Conservation (phyloP, 2,797 vertebrate species). For the Huso huso region DNA sequence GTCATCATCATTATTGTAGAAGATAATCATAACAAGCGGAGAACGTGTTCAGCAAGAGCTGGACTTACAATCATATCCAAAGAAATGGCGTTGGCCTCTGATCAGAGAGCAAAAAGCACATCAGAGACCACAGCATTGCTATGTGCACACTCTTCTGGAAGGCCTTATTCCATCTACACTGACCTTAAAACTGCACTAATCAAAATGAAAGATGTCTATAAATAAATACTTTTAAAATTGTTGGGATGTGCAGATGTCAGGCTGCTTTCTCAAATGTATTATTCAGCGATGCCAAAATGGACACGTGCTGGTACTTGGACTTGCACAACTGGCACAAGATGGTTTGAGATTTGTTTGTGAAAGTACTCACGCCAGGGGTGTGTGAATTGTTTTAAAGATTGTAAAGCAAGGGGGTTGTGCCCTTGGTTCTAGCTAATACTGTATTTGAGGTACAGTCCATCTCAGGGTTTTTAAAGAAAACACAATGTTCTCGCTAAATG, state of each 20-base stretch:
- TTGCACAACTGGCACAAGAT: constrained; percentile 4
- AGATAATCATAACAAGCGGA: constrained; percentile 18
- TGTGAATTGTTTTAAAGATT: constrained; percentile 48
- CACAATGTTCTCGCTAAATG: constrained; percentile 17
- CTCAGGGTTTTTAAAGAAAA: constrained; percentile 75
- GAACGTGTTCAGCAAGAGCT: background rate
- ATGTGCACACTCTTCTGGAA: background rate
- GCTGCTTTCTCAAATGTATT: constrained; percentile 5
- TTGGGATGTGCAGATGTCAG: constrained; percentile 8
- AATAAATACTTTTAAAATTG: background rate
- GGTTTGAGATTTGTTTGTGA: constrained; percentile 1
- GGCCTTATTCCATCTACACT: background rate
- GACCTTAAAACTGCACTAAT: constrained; percentile 13
- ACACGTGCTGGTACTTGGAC: constrained; percentile 1
- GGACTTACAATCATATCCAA: constrained; percentile 24
- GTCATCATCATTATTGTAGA: constrained; percentile 6
- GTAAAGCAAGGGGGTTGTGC: constrained; percentile 49
- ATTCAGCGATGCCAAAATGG: constrained; percentile 11
- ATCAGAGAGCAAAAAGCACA: background rate
- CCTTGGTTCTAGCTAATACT: constrained; percentile 45
- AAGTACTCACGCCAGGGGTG: constrained; percentile 25
- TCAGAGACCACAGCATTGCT: background rate
- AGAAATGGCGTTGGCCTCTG: constrained; percentile 11
- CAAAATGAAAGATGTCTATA: background rate
- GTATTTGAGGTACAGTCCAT: constrained; percentile 60